Evolutionary conservation across 2,888 invertebrate genomes (phyloP), one percentile per base, ranked within the genome.

Genomic region (Drosophila robusta): DNA sequence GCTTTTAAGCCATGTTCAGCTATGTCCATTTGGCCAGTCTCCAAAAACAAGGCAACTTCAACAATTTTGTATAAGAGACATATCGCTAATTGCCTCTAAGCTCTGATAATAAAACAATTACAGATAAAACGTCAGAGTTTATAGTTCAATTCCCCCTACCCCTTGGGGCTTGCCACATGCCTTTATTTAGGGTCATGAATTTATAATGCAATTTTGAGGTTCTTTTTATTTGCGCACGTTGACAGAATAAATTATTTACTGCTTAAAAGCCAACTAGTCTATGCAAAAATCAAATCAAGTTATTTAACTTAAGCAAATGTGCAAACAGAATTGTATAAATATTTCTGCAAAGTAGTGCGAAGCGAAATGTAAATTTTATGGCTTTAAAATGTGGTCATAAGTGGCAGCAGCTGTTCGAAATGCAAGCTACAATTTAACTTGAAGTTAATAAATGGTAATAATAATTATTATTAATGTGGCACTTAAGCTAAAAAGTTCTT

Each of bases 181-280:
- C 18, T 26, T 52, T 29, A n/a, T 42, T 55, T 29, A 26, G 18
- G 4, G 3, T 3, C n/a, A 42, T 74, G 22, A 38, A 62, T 76
- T 41, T 39, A 45, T 47, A 71, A 74, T 70, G 56, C 49, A 75
- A 70, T 75, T 68, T 73, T 54, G 42, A 29, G 24, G 18, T 14
- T 41, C 39, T 36, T 57, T 49, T 14, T 46, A 14, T 24, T 55
- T 36, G 32, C 1, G 1, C 14, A 16, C 38, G 38, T 51, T 68
- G 61, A 61, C 49, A 57, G 50, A 2, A 42, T 24, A 57, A 45
- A 51, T 29, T 38, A 39, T 62, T 11, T 26, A 58, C 44, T 46
- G 47, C 50, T 57, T 14, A 29, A 56, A 26, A 24, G 9, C 4
- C 22, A 7, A 16, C 34, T 18, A 29, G 32, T 22, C 36, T 26